Evolutionary conservation across 2,113 vertebrate genomes (phyloP).

Genomic region (Rhodinocichla rosea): DNA sequence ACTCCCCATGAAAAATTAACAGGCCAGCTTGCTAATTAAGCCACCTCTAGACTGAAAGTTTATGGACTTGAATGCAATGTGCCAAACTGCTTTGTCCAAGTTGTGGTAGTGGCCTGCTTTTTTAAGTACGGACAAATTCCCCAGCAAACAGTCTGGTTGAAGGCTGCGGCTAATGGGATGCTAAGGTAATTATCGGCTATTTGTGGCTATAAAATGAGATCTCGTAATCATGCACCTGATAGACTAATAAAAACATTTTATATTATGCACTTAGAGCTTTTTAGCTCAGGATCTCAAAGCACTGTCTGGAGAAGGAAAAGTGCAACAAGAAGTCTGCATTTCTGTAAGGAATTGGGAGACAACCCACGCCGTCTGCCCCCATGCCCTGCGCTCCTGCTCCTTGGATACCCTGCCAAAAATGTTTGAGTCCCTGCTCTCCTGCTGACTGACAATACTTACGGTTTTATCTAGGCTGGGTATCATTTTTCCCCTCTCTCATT

Average conservation of each 20-base stretch:
- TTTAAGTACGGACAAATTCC: neutral
- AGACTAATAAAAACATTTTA: constrained; percentile 47
- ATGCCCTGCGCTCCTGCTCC: neutral
- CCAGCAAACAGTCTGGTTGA: neutral
- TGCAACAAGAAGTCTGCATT: neutral
- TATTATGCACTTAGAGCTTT: constrained; percentile 34
- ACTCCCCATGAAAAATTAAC: constrained; percentile 41
- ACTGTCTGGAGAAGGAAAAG: constrained; percentile 2
- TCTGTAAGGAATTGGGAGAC: neutral
- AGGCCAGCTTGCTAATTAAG: constrained; percentile 59
- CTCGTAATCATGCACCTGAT: constrained; percentile 30
- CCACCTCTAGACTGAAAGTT: constrained; percentile 21
- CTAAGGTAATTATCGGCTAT: constrained; percentile 50
- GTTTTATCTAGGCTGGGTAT: constrained; percentile 19
- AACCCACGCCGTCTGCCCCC: neutral
- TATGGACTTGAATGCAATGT: neutral
- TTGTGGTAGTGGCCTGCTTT: neutral
- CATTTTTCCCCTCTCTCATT: constrained; percentile 13
- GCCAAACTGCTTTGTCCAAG: neutral
- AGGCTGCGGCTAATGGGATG: constrained; percentile 8
- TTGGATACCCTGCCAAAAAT: constrained; percentile 15
- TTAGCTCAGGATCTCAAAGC: neutral
- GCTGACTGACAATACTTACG: neutral
- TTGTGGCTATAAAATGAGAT: constrained; percentile 43
- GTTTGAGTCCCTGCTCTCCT: neutral